Evolutionary conservation across 2,888 invertebrate genomes (phyloP), one percentile per base, ranked within the genome.

Genomic region (Brenthis ino): DNA sequence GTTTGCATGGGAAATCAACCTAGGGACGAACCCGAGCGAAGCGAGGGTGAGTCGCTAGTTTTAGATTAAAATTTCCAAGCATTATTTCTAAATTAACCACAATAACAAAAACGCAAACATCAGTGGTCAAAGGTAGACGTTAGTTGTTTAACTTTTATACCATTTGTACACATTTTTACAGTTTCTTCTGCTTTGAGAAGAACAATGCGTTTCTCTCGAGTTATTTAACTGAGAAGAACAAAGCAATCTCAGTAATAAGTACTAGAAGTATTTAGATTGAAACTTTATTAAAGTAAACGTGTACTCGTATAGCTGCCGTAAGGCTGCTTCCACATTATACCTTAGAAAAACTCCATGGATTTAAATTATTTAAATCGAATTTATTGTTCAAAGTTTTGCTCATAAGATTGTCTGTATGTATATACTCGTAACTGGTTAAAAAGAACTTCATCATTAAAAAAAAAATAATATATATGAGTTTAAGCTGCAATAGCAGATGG

Each of bases 171-270:
- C 70, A 68, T 65, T 68, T 68, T 65, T 70, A 54, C 57, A 63
- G 63, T 65, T 63, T 71, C 48, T 28, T 33, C 64, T 47, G 64
- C 71, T 71, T 71, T 65, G 57, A 68, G 63, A 43, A 54, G 37
- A 64, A 65, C 68, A 58, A 67, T 55, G 57, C 63, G 48, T 57
- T 54, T 20, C 50, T 64, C 48, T 37, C 13, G 53, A 71, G 63
- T 65, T 71, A 71, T 71, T 71, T 57, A 65, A 70, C 61, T 56
- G 67, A 37, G 50, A 56, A 47, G 58, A 70, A 70, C 56, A 67
- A 70, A 58, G 67, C 64, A 57, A 57, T 43, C 55, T 60, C 48
- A 24, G 55, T 43, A 61, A 61, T 56, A 66, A 37, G 57, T 63
- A 57, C 50, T 69, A 33, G 55, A 60, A 57, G 43, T 5, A 55